Conservation (phyloP, 2,797 vertebrate species). For the Sphenodon punctatus region DNA sequence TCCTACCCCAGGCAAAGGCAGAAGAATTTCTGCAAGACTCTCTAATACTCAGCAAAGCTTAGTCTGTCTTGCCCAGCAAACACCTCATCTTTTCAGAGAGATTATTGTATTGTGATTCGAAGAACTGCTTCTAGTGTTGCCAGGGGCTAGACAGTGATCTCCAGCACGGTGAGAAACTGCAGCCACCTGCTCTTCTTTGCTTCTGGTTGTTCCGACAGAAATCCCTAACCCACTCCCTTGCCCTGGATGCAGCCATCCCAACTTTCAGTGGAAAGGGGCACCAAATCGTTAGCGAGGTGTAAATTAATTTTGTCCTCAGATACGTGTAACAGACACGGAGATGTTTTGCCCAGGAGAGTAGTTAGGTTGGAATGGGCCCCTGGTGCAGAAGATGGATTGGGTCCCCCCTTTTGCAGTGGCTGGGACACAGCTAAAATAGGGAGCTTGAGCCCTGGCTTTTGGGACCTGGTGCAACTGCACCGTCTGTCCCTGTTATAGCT, state of each 20-base stretch:
- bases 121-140: neutral
- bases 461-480: too few species aligned
- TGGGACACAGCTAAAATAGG: too few species aligned
- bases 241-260: neutral
- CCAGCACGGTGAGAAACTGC: neutral
- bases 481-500: too few species aligned
- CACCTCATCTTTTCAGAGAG: neutral
- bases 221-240: neutral
- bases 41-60: too few species aligned
- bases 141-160: neutral
- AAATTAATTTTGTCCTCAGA: neutral
- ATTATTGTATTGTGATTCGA: neutral
- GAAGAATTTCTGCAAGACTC: neutral
- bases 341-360: too few species aligned
- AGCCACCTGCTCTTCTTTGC: neutral
- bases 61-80: neutral
- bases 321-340: too few species aligned
- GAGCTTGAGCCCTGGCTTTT: too few species aligned
- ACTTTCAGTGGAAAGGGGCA: neutral
- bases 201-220: too few species aligned
- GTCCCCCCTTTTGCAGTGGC: too few species aligned
- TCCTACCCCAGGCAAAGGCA: neutral
- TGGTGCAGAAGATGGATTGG: too few species aligned
- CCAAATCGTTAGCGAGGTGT: neutral
- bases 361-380: too few species aligned